A percentile compares a stretch with the other conserved stretches of the same genome.
Conservation (phyloP, 2,888 invertebrate genomes). For the Gandaritis pyraliata region DNA sequence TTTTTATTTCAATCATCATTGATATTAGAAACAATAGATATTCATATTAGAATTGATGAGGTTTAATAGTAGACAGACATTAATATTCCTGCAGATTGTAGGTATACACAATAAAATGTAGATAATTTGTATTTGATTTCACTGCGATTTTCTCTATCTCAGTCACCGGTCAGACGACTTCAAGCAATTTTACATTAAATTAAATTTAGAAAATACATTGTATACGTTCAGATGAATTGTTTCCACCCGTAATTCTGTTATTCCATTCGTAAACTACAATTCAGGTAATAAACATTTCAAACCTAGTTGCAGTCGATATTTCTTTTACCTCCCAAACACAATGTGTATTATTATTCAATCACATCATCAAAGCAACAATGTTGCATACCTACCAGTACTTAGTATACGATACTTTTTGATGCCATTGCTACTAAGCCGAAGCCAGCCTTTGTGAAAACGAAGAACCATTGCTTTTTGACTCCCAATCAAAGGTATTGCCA, state of each 20-base stretch:
- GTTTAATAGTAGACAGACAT: not conserved
- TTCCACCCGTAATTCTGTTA: conserved; percentile 1
- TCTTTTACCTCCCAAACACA: conserved; percentile 9
- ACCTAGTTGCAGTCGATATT: conserved; percentile 8
- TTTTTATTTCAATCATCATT: not conserved
- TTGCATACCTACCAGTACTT: conserved; percentile 8
- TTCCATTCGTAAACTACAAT: conserved; percentile 1
- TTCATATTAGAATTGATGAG: not conserved
- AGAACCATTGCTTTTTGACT: conserved; percentile 14
- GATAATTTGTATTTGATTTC: not conserved
- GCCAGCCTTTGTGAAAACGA: conserved; percentile 6
- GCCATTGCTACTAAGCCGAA: conserved; percentile 12
- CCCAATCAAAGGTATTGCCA: conserved; percentile 14
- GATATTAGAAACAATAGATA: not conserved
- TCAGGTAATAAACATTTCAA: conserved; percentile 13
- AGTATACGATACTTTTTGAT: conserved; percentile 21
- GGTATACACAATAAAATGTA: not conserved
- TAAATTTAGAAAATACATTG: not conserved
- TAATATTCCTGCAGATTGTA: not conserved
- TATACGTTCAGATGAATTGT: conserved; percentile 1
- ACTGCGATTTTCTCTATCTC: not conserved
- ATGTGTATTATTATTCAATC: conserved; percentile 5
- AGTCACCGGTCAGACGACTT: no score
- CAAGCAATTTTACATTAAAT: not conserved
- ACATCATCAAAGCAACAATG: conserved; percentile 19